Conservation (phyloP, 2,797 vertebrate species). For the Urosaurus nigricauda region DNA sequence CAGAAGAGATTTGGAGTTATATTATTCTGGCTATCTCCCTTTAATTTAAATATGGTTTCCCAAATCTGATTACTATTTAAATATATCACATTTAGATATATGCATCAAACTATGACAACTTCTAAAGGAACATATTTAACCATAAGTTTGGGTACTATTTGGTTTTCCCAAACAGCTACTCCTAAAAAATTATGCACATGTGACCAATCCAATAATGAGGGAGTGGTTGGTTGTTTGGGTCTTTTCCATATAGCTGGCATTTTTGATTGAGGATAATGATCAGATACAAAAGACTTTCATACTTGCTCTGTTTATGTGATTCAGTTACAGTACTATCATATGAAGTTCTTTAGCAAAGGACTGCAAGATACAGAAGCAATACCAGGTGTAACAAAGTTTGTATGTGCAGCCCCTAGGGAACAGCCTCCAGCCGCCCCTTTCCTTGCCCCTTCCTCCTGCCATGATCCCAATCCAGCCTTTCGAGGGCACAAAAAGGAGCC, state of each 20-base stretch:
- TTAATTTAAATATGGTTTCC: slow-evolving; percentile 7
- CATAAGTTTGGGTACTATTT: not conserved
- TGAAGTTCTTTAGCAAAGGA: not conserved
- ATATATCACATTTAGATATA: not conserved
- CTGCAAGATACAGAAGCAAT: not conserved
- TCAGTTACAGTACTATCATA: not conserved
- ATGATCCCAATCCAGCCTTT: no score
- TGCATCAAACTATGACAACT: not conserved
- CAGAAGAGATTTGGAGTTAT: not conserved
- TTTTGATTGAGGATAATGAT: not conserved
- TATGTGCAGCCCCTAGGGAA: no score
- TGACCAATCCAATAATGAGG: not conserved
- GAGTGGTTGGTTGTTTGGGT: not conserved
- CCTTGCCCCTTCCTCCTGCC: no score
- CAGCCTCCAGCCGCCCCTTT: no score
- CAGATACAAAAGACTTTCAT: not conserved
- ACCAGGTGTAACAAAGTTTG: not conserved
- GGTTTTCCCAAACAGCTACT: not conserved
- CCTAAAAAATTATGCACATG: not conserved
- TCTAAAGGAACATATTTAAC: not conserved
- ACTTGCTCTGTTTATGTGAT: not conserved
- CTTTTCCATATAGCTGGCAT: not conserved
- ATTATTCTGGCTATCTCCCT: not conserved
- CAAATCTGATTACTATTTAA: slow-evolving; percentile 17
- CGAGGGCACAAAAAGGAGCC: no score